phyloP scores from a whole-genome alignment of 2,797 vertebrate species.

The Falco cherrug region DNA sequence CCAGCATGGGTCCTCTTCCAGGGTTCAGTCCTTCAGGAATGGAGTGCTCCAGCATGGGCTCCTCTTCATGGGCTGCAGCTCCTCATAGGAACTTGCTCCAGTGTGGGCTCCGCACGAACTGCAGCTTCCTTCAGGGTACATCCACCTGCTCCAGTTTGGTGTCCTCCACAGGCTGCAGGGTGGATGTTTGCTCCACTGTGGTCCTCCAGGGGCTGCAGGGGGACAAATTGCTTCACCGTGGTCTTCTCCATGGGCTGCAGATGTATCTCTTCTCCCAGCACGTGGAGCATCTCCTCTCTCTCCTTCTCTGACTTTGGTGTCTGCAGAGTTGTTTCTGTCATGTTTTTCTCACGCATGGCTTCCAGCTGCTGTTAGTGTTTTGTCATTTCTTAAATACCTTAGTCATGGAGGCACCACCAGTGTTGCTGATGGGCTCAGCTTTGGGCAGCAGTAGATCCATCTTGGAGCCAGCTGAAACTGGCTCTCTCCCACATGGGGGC shows the following conservation, averaged over 20 bases:
- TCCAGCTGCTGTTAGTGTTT: not conserved
- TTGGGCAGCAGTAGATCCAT: not conserved
- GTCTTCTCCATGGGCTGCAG: not conserved
- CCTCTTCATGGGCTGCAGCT: not conserved
- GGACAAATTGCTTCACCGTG: not conserved
- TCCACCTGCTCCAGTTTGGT: not conserved
- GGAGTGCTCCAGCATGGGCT: not conserved
- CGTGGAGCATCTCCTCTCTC: not conserved
- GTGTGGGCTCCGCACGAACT: not conserved
- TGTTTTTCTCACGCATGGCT: not conserved
- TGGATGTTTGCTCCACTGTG: not conserved
- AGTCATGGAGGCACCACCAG: not conserved
- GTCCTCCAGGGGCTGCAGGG: not conserved
- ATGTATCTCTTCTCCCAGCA: not conserved
- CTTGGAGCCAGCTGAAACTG: not conserved
- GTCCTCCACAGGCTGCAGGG: not conserved
- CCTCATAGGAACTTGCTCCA: not conserved
- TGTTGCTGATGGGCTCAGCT: not conserved
- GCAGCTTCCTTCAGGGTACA: not conserved
- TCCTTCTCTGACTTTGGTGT: not conserved
- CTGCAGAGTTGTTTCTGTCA: not conserved
- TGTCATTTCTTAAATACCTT: not conserved
- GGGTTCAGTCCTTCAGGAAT: not conserved
- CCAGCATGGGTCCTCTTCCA: not conserved
- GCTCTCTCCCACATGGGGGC: accelerated